These are phyloP conservation scores for Marisa cornuarietis DNA, from an alignment of 1,140 invertebrate species.

Conservation along the genomic window DNA sequence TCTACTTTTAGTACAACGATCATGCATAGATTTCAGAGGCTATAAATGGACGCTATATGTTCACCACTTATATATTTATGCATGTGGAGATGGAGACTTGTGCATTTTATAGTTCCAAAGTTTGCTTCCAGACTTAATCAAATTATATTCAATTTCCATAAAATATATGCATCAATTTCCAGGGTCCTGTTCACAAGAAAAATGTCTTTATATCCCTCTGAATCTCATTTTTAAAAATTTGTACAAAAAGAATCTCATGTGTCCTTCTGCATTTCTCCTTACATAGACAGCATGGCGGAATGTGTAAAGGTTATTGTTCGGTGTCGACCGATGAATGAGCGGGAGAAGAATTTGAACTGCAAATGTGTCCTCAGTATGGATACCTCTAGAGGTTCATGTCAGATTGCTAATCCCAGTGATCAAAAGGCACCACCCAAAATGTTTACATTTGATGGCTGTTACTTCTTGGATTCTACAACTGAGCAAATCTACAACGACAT, in stretches of 20 bases:
- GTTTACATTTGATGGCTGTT: constrained; percentile 81
- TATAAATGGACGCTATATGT: too few species aligned
- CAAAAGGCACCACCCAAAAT: constrained; percentile 73
- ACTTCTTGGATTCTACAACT: constrained; percentile 72
- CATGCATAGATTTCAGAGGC: too few species aligned
- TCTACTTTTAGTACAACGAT: too few species aligned
- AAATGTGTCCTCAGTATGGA: constrained; percentile 82
- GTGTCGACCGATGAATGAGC: constrained; percentile 87
- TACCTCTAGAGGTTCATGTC: constrained; percentile 69
- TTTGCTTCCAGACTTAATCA: background rate
- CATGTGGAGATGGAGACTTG: too few species aligned
- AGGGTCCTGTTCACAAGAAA: background rate
- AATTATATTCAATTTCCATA: too few species aligned
- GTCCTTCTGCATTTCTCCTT: background rate
- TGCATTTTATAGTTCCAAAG: too few species aligned
- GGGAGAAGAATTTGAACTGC: constrained; percentile 78
- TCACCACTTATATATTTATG: too few species aligned
- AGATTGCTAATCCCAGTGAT: constrained; percentile 72
- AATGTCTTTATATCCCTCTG: background rate
- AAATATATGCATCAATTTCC: background rate
- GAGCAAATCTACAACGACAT: constrained; percentile 78
- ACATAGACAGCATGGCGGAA: constrained; percentile 68
- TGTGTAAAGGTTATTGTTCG: constrained; percentile 90
- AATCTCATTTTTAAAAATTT: background rate
- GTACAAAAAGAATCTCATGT: background rate